Percentiles rank a stretch among this genome's conserved stretches.
Conservation (phyloP, 2,888 invertebrate genomes). For the Anodontia alba region DNA sequence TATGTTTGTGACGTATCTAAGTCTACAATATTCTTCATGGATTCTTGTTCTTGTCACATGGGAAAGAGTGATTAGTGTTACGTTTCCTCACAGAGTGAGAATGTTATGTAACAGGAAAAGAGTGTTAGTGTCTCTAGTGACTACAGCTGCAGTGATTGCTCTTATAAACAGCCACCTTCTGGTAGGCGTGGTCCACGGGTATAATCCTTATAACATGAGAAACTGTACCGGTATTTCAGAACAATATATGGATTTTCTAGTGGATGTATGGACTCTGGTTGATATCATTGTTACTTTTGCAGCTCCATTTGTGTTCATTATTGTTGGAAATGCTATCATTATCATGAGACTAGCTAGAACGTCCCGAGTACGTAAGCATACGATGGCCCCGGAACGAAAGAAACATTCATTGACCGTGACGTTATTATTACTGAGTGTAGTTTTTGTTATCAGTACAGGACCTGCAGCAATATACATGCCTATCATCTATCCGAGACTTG, state of each 20-base stretch:
- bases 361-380: not conserved
- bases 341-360: not conserved
- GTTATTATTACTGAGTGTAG: not conserved
- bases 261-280: not conserved
- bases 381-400: not conserved
- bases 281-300: not conserved
- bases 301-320: not conserved
- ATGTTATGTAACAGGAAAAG: not conserved
- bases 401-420: not conserved
- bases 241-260: not conserved
- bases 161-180: not conserved
- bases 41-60: not conserved
- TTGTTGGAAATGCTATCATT: not conserved
- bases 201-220: not conserved
- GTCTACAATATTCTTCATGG: not conserved
- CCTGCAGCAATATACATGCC: not conserved
- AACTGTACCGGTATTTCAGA: not conserved
- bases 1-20: not conserved
- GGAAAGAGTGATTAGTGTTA: not conserved
- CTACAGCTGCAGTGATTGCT: not conserved
- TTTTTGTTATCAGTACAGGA: not conserved
- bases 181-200: not conserved
- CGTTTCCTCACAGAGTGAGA: not conserved
- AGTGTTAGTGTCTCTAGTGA: not conserved
- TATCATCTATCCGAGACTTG: not conserved